A percentile compares a stretch with the other conserved stretches of the same genome.
phyloP scores from a whole-genome alignment of 2,113 vertebrate genomes.

The Hemiprocne comata region DNA sequence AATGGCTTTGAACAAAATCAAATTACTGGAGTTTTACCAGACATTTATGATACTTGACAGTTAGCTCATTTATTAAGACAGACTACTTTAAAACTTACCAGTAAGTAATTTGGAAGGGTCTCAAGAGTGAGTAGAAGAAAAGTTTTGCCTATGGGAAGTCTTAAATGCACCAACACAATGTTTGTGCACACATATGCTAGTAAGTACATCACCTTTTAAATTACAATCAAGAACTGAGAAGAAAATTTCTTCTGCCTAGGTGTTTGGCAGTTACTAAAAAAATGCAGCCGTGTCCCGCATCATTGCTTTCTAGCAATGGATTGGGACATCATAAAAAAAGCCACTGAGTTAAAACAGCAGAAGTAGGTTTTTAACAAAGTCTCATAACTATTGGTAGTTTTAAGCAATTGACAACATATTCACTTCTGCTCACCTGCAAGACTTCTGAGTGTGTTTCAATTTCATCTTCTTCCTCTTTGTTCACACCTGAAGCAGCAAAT shows the following conservation, averaged over 20 bases:
- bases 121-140: not conserved
- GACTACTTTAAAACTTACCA: not conserved
- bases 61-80: not conserved
- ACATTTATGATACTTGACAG: not conserved
- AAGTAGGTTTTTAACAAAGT: not conserved
- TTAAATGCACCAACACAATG: not conserved
- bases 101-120: not conserved
- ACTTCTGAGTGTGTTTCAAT: constrained; percentile 85
- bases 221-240: not conserved
- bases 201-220: not conserved
- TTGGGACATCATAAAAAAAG: not conserved
- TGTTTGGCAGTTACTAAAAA: not conserved
- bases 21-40: not conserved
- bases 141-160: not conserved
- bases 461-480: constrained; percentile 89
- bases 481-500: constrained; percentile 84
- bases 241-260: not conserved
- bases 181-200: not conserved
- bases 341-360: not conserved
- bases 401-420: not conserved
- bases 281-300: not conserved
- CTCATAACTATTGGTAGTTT: not conserved
- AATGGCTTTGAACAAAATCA: not conserved
- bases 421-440: constrained; percentile 78
- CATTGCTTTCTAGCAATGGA: not conserved